These are phyloP conservation scores for Eretmocerus hayati DNA, from an alignment of 2,888 invertebrate species.

Conservation along the genomic window DNA sequence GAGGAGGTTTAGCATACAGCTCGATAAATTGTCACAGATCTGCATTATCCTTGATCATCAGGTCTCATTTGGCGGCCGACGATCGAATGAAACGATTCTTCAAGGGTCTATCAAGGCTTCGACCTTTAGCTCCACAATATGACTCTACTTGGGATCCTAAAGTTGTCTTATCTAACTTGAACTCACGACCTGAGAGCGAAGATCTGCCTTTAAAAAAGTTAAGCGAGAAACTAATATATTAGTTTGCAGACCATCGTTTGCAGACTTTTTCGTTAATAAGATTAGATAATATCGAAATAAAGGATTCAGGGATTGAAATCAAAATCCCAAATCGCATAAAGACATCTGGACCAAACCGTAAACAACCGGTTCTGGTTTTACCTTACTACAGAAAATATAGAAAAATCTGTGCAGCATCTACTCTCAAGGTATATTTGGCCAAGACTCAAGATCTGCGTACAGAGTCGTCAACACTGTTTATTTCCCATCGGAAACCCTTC, in stretches of 20 bases:
- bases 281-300: constrained; percentile 14
- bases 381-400: constrained; percentile 7
- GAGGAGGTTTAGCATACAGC: constrained; percentile 3
- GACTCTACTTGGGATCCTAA: constrained; percentile 18
- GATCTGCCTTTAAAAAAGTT: constrained; percentile 11
- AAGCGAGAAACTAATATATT: constrained; percentile 9
- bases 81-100: constrained; percentile 25
- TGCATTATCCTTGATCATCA: constrained; percentile 19
- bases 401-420: constrained; percentile 10
- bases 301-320: constrained; percentile 14
- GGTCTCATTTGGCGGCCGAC: constrained; percentile 19
- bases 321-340: constrained; percentile 17
- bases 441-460: constrained; percentile 1
- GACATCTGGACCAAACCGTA: constrained; percentile 9
- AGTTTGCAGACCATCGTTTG: constrained; percentile 19
- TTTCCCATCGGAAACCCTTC: constrained; percentile 8
- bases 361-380: constrained; percentile 14
- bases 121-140: constrained; percentile 22
- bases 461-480: constrained; percentile 9
- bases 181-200: constrained; percentile 4
- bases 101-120: constrained; percentile 25
- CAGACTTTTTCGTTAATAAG: constrained; percentile 21
- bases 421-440: constrained; percentile 6
- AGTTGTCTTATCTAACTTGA: constrained; percentile 12
- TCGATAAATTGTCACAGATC: constrained; percentile 14